Evolutionary conservation across 2,113 vertebrate genomes (phyloP).

Genomic region (Tyrannus savana): DNA sequence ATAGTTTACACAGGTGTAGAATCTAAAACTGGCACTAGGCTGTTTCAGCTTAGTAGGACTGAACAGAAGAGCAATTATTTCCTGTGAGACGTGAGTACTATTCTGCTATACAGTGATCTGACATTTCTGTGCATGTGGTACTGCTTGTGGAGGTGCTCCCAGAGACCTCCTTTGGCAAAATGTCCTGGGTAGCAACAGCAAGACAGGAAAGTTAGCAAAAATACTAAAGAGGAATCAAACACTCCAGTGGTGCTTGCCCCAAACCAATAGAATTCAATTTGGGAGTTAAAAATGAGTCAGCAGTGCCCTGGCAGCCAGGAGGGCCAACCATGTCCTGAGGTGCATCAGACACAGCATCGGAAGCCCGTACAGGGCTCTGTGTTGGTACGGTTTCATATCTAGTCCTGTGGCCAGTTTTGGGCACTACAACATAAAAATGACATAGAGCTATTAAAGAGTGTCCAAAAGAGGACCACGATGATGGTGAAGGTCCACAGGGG

Average conservation of each 20-base stretch:
- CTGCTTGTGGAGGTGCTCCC: background rate
- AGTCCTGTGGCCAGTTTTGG: background rate
- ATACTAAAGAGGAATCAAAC: background rate
- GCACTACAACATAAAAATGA: background rate
- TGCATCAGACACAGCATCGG: background rate
- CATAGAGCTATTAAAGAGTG: background rate
- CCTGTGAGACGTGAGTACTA: accelerated
- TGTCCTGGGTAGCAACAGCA: background rate
- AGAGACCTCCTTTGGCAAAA: background rate
- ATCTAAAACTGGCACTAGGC: background rate
- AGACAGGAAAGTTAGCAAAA: background rate
- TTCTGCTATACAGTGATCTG: background rate
- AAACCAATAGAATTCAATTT: background rate
- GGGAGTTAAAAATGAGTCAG: background rate
- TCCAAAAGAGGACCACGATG: background rate
- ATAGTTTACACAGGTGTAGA: background rate
- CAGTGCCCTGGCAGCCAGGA: background rate
- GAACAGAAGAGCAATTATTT: background rate
- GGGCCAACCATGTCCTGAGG: background rate
- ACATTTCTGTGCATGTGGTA: background rate
- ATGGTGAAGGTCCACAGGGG: background rate
- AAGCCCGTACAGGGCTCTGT: background rate
- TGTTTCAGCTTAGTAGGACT: background rate
- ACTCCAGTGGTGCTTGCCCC: background rate
- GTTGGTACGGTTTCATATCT: background rate